phyloP scores from a whole-genome alignment of 2,113 vertebrate genomes.

The Tenebrosternarchus preto region DNA sequence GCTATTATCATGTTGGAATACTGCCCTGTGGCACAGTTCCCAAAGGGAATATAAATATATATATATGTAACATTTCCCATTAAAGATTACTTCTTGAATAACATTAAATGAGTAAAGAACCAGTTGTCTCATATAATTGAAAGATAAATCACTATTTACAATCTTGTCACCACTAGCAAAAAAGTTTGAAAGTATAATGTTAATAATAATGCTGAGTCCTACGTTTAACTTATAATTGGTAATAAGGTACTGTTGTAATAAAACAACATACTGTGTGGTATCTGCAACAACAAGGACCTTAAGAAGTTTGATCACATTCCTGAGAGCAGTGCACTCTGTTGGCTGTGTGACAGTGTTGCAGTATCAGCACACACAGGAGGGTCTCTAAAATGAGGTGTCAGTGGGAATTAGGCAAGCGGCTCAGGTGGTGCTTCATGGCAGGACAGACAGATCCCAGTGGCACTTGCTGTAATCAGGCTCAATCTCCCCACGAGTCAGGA shows the following conservation, averaged over 20 bases:
- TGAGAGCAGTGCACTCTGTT: slow-evolving; percentile 48
- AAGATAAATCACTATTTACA: not conserved
- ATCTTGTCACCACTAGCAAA: not conserved
- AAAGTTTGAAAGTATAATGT: too few relatives aligned
- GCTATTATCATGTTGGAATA: too few relatives aligned
- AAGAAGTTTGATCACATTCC: slow-evolving; percentile 25
- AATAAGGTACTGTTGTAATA: not conserved
- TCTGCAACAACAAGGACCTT: not conserved
- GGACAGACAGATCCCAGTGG: slow-evolving; percentile 80
- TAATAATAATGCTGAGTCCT: not conserved
- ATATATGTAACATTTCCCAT: too few relatives aligned
- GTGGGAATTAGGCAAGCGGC: slow-evolving; percentile 84
- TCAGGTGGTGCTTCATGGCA: slow-evolving; percentile 75
- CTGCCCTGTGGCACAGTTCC: too few relatives aligned
- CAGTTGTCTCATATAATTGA: too few relatives aligned
- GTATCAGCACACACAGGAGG: slow-evolving; percentile 77
- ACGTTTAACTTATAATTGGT: not conserved
- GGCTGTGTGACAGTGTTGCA: slow-evolving; percentile 21
- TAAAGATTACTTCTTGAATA: too few relatives aligned
- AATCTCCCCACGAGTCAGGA: slow-evolving; percentile 81
- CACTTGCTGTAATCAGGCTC: slow-evolving; percentile 83
- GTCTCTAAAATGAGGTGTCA: slow-evolving; percentile 94
- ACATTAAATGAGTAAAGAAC: too few relatives aligned
- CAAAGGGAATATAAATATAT: too few relatives aligned
- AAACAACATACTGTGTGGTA: not conserved